These are phyloP conservation scores for Eupithecia inturbata DNA, from an alignment of 2,888 invertebrate genomes.

Conservation along the genomic window DNA sequence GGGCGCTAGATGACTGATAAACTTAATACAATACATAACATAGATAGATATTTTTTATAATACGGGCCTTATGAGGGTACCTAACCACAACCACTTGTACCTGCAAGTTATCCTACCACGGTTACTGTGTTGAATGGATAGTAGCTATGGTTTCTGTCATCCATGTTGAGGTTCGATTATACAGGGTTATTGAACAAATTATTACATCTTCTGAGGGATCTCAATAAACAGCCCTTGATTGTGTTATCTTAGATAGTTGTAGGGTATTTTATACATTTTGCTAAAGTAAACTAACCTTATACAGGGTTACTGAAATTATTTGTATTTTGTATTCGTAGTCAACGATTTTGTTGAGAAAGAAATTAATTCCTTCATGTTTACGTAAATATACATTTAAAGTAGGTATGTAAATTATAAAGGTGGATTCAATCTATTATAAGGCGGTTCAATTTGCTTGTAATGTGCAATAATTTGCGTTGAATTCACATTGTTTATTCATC, in stretches of 20 bases:
- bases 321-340: not conserved
- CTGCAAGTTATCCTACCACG: no score
- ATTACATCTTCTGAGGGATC: not conserved
- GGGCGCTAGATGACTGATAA: no score
- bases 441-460: not conserved
- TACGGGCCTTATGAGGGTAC: no score
- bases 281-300: not conserved
- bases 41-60: no score
- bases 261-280: not conserved
- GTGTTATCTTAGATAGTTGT: not conserved
- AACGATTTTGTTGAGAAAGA: not conserved
- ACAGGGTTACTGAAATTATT: conserved; percentile 3
- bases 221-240: not conserved
- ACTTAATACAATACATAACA: no score
- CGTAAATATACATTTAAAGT: not conserved
- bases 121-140: no score
- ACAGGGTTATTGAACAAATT: not conserved
- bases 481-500: not conserved
- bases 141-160: not conserved
- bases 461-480: not conserved
- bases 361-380: not conserved
- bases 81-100: no score
- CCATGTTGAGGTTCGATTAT: not conserved
- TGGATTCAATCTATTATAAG: not conserved
- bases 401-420: not conserved